Base-by-base conservation (phyloP, 1,140 invertebrate species). In the Bombus confusus region DNA sequence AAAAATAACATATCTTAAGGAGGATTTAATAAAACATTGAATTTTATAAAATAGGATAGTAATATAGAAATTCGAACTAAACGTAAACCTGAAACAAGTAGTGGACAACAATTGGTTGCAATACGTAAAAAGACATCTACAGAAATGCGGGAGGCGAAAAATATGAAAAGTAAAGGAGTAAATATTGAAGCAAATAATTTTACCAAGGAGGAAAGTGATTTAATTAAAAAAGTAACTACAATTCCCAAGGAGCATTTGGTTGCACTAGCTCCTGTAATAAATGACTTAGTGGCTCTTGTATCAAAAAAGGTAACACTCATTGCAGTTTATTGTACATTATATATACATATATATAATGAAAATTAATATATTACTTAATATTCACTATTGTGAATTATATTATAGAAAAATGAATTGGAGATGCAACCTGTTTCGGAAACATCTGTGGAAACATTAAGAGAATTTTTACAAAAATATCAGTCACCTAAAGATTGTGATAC, bases 261-360 rank as follows among this genome's bases (percentile, higher is more conserved):
- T 62, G 91, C 73, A 79, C 89, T 94, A 31, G 88, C 93, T n/a
- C 93, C 94, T 41, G 85, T 94, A 15, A 92, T 94, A 84, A 91
- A 91, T 31, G 91, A 94, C 85, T 85, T 94, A 25, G 91, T 95
- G 76, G 78, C 90, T 69, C 75, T 92, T 41, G 47, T 93, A 31
- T 76, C 91, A 69, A 92, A 91, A 83, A 93, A 92, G 79, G 93
- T 93, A 88, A 81, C 10, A 64, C 3, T 64, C 34, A 43, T 15
- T 37, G 25, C 6, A 2, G n/a, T 87, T 68, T 75, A 28, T 8
- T 28, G 28, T 57, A 6, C 2, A 59, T 34, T 66, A 31, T 31
- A n/a, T 8, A 39, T 28, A 34, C 25, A 13, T 28, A 10, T 31
- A 25, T 37, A 9, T 37, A 37, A 37, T n/a, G 12, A 39, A 25